Base-by-base conservation (phyloP, 2,888 invertebrate species). In the Helleia helle region DNA sequence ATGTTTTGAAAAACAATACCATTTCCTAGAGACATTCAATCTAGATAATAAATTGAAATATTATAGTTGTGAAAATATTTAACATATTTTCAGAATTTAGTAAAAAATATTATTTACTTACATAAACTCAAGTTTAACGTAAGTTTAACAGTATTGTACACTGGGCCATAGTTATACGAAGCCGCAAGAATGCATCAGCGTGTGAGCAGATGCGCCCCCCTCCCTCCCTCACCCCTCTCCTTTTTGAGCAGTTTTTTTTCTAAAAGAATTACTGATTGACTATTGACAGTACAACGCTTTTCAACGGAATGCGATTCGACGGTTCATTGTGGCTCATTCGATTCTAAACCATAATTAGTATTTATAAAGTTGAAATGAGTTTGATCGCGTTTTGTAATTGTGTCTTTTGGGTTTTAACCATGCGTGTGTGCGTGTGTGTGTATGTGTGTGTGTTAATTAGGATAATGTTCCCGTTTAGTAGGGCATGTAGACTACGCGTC, bases 111-210 rank as follows among this genome's bases (percentile, higher is more conserved):
- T n/a, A n/a, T n/a, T n/a, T n/a, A n/a, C n/a, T n/a, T n/a, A n/a
- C n/a, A n/a, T n/a, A n/a, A n/a, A n/a, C n/a, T n/a, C n/a, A n/a
- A n/a, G n/a, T n/a, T n/a, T n/a, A n/a, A n/a, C n/a, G n/a, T n/a
- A n/a, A n/a, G n/a, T n/a, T n/a, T n/a, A n/a, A n/a, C n/a, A n/a
- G n/a, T n/a, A n/a, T n/a, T n/a, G n/a, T 15, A 12, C 9, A 34
- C 58, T 54, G 46, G 53, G 44, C 65, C 53, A 37, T 54, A 54
- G 61, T 63, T 62, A 59, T 59, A 52, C 52, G 77, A 79, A 81
- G 80, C 80, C 81, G 49, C 74, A 79, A 75, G 72, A 80, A 79
- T 77, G 79, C 75, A 68, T 68, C 71, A 68, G 67, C 66, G 71
- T 71, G 71, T 67, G 67, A 68, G 69, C 71, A 73, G 71, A 72